Conservation (phyloP, 2,888 invertebrate species). For the Pterobdella sp. region DNA sequence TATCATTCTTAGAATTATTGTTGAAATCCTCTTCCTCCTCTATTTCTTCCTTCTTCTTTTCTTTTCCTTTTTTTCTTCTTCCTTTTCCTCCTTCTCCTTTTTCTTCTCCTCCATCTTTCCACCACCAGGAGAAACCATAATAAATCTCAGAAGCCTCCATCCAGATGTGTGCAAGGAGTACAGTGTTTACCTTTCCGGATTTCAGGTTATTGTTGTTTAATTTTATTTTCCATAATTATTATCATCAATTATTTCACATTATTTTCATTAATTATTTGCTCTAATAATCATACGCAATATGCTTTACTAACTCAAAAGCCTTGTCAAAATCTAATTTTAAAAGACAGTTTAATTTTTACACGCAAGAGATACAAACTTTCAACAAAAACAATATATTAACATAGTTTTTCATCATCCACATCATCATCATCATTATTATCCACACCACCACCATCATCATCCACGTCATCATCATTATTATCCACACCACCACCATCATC, state of each 20-base stretch:
- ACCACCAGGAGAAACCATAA: conserved; percentile 55
- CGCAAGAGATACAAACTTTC: no score
- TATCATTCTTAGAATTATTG: background rate
- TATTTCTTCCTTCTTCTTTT: background rate
- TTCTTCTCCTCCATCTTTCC: background rate
- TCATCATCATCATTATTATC: background rate
- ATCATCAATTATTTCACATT: background rate
- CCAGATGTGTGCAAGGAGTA: conserved; percentile 57
- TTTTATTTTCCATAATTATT: background rate
- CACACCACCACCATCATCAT: no score
- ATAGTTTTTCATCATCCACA: background rate
- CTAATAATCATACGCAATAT: background rate
- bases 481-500: no score
- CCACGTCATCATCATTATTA: no score
- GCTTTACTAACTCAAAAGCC: no score
- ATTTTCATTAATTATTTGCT: background rate
- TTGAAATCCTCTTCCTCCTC: background rate
- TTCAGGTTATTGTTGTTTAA: conserved; percentile 20
- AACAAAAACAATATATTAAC: no score
- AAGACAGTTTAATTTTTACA: no score
- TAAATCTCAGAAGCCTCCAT: conserved; percentile 59
- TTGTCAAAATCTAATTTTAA: no score
- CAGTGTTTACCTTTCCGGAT: conserved; percentile 54
- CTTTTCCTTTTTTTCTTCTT: background rate
- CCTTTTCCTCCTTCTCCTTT: background rate